phyloP scores from a whole-genome alignment of 2,797 vertebrate genomes.

The Geotrypetes seraphini region DNA sequence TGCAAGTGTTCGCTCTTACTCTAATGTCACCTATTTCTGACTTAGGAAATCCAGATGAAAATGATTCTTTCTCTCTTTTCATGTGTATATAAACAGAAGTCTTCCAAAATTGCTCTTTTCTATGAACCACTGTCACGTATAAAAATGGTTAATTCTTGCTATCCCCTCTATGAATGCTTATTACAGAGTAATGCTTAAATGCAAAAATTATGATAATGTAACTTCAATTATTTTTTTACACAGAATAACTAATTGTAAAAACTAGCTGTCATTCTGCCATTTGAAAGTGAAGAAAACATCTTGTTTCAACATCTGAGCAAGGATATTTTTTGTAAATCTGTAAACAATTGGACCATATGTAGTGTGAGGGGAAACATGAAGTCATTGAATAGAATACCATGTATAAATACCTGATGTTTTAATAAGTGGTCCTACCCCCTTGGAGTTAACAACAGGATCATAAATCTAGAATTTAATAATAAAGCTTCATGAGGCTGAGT shows the following conservation, averaged over 20 bases:
- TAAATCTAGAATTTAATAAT: neutral
- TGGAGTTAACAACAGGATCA: no score
- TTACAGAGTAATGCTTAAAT: slow-evolving; percentile 34
- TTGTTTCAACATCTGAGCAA: slow-evolving; percentile 65
- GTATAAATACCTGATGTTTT: slow-evolving; percentile 44
- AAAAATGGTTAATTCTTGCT: slow-evolving; percentile 27
- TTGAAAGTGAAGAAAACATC: slow-evolving; percentile 62
- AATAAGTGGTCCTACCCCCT: slow-evolving; percentile 41
- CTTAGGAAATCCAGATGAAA: slow-evolving; percentile 26
- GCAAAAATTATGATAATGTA: slow-evolving; percentile 27
- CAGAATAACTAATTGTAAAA: slow-evolving; percentile 51
- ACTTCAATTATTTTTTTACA: slow-evolving; percentile 13
- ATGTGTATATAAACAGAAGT: slow-evolving; percentile 30
- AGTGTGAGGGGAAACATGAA: slow-evolving; percentile 58
- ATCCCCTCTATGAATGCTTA: slow-evolving; percentile 22
- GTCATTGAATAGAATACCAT: slow-evolving; percentile 47
- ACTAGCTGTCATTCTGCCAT: slow-evolving; percentile 53
- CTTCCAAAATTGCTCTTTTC: slow-evolving; percentile 14
- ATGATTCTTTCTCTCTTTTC: slow-evolving; percentile 19
- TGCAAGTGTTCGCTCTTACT: slow-evolving; percentile 25
- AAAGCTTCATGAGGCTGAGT: no score
- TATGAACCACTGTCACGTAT: slow-evolving; percentile 5
- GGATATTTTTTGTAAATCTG: slow-evolving; percentile 55
- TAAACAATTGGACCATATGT: slow-evolving; percentile 68
- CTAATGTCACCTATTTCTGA: slow-evolving; percentile 48